Percentiles rank a stretch among this genome's conserved stretches.
phyloP scores from a whole-genome alignment of 2,113 vertebrate species.

The Pica pica region DNA sequence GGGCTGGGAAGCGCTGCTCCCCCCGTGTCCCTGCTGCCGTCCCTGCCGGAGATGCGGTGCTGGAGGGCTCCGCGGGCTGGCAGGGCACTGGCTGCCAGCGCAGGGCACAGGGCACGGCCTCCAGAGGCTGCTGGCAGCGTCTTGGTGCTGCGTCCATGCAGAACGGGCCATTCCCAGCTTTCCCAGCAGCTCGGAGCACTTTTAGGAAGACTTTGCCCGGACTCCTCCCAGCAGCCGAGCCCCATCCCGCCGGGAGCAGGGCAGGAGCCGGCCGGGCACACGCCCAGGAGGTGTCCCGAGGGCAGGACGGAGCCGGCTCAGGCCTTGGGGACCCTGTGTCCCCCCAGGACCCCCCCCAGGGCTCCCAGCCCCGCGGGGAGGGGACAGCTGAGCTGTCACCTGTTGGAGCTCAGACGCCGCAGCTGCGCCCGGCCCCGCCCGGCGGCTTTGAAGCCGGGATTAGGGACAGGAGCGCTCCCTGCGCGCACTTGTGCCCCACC shows the following conservation, averaged over 20 bases:
- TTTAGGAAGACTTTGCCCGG: neutral
- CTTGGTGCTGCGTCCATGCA: neutral
- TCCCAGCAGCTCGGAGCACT: neutral
- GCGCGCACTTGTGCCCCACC: conserved; percentile 32
- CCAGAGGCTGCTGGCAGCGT: neutral
- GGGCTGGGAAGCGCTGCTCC: neutral
- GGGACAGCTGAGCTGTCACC: conserved; percentile 67
- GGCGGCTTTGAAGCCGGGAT: conserved; percentile 49
- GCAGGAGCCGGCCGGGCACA: neutral
- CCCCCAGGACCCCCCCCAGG: neutral
- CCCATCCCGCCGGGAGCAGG: neutral
- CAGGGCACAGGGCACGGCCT: neutral
- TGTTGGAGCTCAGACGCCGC: conserved; percentile 53
- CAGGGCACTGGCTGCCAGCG: neutral
- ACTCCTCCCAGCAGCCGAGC: neutral
- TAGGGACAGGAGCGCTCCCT: conserved; percentile 11
- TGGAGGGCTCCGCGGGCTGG: neutral
- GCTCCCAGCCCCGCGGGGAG: neutral
- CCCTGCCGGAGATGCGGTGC: neutral
- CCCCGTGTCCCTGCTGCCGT: fast-evolving
- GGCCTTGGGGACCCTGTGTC: neutral
- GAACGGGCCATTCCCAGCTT: neutral
- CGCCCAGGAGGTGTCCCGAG: neutral
- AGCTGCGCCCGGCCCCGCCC: conserved; percentile 41
- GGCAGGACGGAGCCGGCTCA: neutral